Conservation (phyloP, 2,797 vertebrate genomes). For the Thaleichthys pacificus region DNA sequence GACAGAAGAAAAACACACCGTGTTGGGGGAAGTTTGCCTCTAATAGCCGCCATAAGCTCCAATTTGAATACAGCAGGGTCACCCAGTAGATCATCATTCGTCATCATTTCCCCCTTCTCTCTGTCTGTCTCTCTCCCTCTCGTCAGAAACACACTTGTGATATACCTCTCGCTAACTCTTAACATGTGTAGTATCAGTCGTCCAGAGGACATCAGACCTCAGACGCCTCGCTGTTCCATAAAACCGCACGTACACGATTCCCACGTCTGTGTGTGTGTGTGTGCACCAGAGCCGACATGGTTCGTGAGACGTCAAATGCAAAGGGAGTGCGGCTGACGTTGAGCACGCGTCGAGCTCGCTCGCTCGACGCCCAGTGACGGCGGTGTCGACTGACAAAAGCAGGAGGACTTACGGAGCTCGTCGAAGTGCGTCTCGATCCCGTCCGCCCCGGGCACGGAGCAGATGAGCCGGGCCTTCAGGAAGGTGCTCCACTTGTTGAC, state of each 20-base stretch:
- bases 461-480: conserved; percentile 95
- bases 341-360: too few species aligned
- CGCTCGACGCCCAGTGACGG: too few species aligned
- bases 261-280: background rate
- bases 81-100: conserved; percentile 23
- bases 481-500: conserved; percentile 99
- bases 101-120: conserved; percentile 10
- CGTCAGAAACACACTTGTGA: conserved; percentile 23
- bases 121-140: too few species aligned
- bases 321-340: background rate
- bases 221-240: conserved; percentile 24
- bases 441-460: conserved; percentile 90
- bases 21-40: background rate
- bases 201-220: background rate
- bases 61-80: background rate
- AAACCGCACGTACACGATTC: background rate
- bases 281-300: background rate
- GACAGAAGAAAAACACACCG: conserved; percentile 40
- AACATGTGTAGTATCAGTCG: background rate
- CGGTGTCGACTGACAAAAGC: background rate
- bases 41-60: too few species aligned
- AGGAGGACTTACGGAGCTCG: conserved; percentile 88
- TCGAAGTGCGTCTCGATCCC: conserved; percentile 98
- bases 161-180: conserved; percentile 12
- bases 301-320: background rate